Conservation (phyloP, 1,140 invertebrate genomes). For the Drosophila nigrodunni region DNA sequence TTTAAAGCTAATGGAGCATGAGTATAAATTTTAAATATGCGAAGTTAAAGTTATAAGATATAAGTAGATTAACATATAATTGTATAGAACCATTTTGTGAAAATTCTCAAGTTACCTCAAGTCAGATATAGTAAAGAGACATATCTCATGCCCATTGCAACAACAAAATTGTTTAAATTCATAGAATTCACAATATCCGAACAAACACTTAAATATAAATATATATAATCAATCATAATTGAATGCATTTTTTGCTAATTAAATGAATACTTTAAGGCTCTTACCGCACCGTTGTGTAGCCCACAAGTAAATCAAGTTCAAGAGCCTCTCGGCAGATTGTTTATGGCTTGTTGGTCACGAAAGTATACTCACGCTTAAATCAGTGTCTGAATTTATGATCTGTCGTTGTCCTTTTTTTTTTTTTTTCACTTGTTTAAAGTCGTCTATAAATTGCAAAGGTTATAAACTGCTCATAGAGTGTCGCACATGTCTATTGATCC, state of each 20-base stretch:
- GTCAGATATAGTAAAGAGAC: no score
- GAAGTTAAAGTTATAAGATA: no score
- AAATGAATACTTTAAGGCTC: not conserved
- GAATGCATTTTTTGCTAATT: not conserved
- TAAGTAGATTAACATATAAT: no score
- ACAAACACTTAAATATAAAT: no score
- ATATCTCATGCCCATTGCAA: no score
- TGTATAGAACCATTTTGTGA: no score
- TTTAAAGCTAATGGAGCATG: no score
- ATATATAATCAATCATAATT: not conserved
- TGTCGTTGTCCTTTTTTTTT: not conserved
- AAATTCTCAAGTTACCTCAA: no score
- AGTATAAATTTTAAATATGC: no score
- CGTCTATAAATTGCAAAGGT: slow-evolving; percentile 7
- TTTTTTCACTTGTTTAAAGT: slow-evolving; percentile 3
- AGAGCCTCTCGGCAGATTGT: not conserved
- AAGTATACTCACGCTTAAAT: not conserved
- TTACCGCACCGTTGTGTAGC: not conserved
- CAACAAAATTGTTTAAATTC: no score
- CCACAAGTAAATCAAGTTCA: slow-evolving; percentile 2
- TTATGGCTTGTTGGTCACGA: not conserved
- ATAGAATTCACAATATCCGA: no score
- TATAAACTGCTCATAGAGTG: slow-evolving; percentile 7
- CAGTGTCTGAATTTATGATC: slow-evolving; percentile 13
- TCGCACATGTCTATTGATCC: slow-evolving; percentile 30